phyloP scores from a whole-genome alignment of 1,140 invertebrate species.

The Drosophila saltans region DNA sequence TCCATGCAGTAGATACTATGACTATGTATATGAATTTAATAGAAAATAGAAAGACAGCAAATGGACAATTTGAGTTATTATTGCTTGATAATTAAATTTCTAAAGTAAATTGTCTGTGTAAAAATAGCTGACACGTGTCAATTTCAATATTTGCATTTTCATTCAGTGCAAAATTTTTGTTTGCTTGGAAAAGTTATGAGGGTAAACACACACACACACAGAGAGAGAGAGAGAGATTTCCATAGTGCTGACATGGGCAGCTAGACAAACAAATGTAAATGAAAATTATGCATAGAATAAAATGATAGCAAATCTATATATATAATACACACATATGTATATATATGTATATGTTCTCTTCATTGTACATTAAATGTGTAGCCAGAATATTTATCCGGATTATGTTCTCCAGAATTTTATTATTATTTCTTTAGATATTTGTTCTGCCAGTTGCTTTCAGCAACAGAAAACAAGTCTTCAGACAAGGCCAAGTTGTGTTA shows the following conservation, averaged over 20 bases:
- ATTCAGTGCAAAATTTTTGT: conserved; percentile 10
- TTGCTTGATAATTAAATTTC: not conserved
- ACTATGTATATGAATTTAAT: not conserved
- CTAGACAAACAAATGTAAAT: conserved; percentile 47
- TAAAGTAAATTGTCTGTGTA: not conserved
- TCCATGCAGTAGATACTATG: not conserved
- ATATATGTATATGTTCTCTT: not conserved
- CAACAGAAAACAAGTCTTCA: not conserved
- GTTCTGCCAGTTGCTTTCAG: conserved; percentile 19
- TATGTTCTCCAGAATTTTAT: not conserved
- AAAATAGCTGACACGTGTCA: conserved; percentile 47
- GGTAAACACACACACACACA: not conserved
- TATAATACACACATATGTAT: not conserved
- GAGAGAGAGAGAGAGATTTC: too few species aligned
- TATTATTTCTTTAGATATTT: conserved; percentile 34
- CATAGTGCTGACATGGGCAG: conserved; percentile 44
- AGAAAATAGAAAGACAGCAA: not conserved
- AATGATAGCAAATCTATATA: conserved; percentile 6
- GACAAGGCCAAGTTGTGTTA: conserved; percentile 10
- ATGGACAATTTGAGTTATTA: not conserved
- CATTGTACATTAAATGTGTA: not conserved
- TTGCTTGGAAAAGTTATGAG: conserved; percentile 20
- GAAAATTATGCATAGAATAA: conserved; percentile 34
- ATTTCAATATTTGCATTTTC: conserved; percentile 44
- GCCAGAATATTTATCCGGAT: conserved; percentile 6